Evolutionary conservation across 2,888 invertebrate species (phyloP).

Genomic region (Melipona beecheii): DNA sequence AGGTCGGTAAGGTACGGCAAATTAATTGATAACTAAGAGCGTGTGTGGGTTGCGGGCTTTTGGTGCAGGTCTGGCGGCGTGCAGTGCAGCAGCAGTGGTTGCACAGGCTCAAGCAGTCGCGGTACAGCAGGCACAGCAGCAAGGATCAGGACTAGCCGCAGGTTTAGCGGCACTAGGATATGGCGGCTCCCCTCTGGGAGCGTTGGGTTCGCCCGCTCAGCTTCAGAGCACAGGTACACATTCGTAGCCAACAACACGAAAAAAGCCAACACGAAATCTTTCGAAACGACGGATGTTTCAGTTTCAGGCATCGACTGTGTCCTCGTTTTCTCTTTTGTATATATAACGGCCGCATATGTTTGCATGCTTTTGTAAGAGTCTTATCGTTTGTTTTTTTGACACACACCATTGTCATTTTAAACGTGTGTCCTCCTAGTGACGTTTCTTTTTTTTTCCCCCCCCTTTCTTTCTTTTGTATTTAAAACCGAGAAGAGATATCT

Average conservation of each 20-base stretch:
- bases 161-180: constrained; percentile 83
- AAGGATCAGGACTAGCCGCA: constrained; percentile 83
- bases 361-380: constrained; percentile 56
- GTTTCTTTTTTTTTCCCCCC: not conserved
- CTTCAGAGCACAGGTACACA: constrained; percentile 83
- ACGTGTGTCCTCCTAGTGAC: constrained; percentile 14
- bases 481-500: constrained; percentile 1
- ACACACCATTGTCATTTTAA: not conserved
- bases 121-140: constrained; percentile 83
- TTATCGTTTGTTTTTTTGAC: constrained; percentile 26
- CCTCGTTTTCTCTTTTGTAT: constrained; percentile 43
- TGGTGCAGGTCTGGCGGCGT: constrained; percentile 87
- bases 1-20: constrained; percentile 68
- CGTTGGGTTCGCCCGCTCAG: constrained; percentile 83
- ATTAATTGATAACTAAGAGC: constrained; percentile 74
- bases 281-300: constrained; percentile 29
- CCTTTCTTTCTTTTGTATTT: not conserved
- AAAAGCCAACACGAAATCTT: not conserved
- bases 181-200: constrained; percentile 83
- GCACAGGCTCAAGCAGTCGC: constrained; percentile 83
- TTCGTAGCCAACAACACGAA: constrained; percentile 24
- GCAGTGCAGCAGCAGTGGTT: constrained; percentile 85
- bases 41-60: constrained; percentile 81
- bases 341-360: constrained; percentile 53
- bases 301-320: constrained; percentile 46